These are phyloP conservation scores for Rhynchonycteris naso DNA, from an alignment of 2,797 vertebrate genomes.

Conservation along the genomic window DNA sequence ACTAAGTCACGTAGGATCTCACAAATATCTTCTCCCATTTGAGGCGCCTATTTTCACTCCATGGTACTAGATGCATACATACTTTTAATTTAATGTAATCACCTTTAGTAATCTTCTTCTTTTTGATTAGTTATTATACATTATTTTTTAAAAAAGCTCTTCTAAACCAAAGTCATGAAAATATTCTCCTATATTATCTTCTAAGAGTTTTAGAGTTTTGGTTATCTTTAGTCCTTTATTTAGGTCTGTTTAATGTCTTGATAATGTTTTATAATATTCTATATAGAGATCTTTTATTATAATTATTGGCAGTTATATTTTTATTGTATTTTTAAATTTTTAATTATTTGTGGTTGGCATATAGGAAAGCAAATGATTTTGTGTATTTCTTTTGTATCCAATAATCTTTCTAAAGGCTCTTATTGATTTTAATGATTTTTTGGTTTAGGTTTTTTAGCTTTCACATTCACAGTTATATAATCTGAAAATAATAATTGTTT, in stretches of 20 bases:
- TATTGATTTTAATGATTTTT: conserved; percentile 28
- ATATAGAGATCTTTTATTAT: neutral
- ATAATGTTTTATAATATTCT: neutral
- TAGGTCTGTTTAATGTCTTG: conserved; percentile 19
- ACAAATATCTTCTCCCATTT: neutral
- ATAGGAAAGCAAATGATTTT: conserved; percentile 9
- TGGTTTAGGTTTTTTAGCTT: neutral
- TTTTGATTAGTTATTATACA: neutral
- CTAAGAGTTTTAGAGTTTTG: neutral
- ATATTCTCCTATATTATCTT: neutral
- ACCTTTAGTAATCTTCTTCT: neutral
- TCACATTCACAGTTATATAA: neutral
- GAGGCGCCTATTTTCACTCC: neutral
- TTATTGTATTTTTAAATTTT: neutral
- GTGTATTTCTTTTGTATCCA: conserved; percentile 13
- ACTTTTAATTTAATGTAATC: neutral
- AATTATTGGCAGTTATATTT: conserved; percentile 29
- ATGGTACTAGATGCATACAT: neutral
- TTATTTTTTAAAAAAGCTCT: neutral
- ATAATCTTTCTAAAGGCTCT: neutral
- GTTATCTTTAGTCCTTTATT: neutral
- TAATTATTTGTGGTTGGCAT: neutral
- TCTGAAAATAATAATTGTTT: neutral
- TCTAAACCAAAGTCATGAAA: neutral
- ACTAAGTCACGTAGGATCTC: neutral